Evolutionary conservation across 2,888 invertebrate species (phyloP).

Genomic region (Drosophila setosimentum): DNA sequence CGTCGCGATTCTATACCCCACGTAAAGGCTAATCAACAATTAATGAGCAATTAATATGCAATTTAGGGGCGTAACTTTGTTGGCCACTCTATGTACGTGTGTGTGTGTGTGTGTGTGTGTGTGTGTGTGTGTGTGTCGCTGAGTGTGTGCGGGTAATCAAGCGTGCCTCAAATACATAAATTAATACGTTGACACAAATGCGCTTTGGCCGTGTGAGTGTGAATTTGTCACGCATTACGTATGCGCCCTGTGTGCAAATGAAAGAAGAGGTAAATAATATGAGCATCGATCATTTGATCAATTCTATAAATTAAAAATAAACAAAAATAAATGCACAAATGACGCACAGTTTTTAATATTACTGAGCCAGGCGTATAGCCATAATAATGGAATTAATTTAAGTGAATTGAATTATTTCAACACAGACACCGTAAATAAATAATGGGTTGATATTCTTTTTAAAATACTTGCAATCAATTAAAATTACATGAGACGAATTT

Average conservation of each 20-base stretch:
- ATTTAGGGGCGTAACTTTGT: constrained; percentile 52
- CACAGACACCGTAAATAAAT: not conserved
- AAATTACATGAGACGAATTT: not conserved
- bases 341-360: constrained; percentile 5
- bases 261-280: constrained; percentile 3
- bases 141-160: constrained; percentile 35
- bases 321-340: constrained; percentile 1
- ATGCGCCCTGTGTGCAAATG: constrained; percentile 2
- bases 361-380: constrained; percentile 1
- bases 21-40: constrained; percentile 74
- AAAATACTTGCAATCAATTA: constrained; percentile 8
- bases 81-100: constrained; percentile 12
- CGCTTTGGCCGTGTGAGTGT: constrained; percentile 1
- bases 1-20: constrained; percentile 30
- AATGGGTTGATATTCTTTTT: not conserved
- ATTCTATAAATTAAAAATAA: constrained; percentile 12
- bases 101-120: constrained; percentile 8
- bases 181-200: constrained; percentile 39
- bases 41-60: constrained; percentile 80
- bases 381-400: constrained; percentile 1
- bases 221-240: constrained; percentile 24
- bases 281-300: constrained; percentile 22
- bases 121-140: constrained; percentile 8
- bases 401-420: constrained; percentile 17
- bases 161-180: constrained; percentile 65